phyloP scores from a whole-genome alignment of 2,113 vertebrate species.

The Craseonycteris thonglongyai region DNA sequence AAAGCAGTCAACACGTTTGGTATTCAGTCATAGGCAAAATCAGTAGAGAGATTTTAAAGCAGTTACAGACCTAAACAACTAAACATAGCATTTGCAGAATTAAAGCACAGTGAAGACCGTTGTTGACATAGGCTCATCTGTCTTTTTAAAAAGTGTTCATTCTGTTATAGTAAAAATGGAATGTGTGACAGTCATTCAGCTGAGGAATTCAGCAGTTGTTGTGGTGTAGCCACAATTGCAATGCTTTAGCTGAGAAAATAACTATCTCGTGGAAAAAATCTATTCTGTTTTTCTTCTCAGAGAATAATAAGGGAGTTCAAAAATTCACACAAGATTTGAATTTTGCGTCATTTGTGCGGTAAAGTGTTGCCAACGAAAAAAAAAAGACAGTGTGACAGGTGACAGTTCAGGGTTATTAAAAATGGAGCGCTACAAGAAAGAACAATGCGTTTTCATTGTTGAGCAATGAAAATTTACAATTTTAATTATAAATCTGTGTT shows the following conservation, averaged over 20 bases:
- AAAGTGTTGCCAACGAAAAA: no score
- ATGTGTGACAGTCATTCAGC: neutral
- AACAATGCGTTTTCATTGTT: no score
- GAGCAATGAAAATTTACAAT: no score
- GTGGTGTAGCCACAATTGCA: neutral
- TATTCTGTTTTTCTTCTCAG: conserved; percentile 1
- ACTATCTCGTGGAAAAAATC: neutral
- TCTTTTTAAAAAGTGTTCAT: conserved; percentile 45
- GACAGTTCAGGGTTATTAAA: no score
- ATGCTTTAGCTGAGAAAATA: neutral
- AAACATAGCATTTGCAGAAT: conserved; percentile 54
- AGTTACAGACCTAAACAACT: conserved; percentile 46
- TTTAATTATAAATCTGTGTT: no score
- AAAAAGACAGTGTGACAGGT: no score
- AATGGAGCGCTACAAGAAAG: no score
- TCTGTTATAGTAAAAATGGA: conserved; percentile 43
- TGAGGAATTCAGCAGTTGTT: neutral
- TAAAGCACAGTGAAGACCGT: conserved; percentile 28
- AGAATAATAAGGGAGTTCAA: no score
- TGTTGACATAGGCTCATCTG: neutral
- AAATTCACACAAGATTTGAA: no score
- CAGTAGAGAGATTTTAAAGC: conserved; percentile 46
- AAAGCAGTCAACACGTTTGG: no score
- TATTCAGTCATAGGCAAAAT: no score
- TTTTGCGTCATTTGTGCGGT: no score